Percentiles rank a stretch among this genome's conserved stretches.
Conservation (phyloP, 2,888 invertebrate species). For the Campoplex capitator region DNA sequence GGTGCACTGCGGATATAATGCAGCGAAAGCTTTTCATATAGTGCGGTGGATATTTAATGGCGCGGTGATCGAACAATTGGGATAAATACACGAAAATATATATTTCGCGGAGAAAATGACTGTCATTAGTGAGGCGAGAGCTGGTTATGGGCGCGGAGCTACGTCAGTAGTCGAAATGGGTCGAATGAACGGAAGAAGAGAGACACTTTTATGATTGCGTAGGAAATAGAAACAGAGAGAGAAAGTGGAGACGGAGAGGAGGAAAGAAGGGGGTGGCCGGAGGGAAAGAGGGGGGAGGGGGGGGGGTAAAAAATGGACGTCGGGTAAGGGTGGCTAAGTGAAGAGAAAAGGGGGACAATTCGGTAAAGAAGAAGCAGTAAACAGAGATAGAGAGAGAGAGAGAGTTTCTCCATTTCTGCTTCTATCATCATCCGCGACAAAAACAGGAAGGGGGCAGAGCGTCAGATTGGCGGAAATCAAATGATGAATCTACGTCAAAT, state of each 20-base stretch:
- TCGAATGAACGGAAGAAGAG: constrained; percentile 58
- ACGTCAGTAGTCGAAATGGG: constrained; percentile 42
- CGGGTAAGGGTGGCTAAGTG: constrained; percentile 52
- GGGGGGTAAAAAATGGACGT: constrained; percentile 19
- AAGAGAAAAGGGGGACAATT: constrained; percentile 38
- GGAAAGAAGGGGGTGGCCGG: not conserved
- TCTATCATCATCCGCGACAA: constrained; percentile 26
- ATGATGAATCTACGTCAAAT: constrained; percentile 76
- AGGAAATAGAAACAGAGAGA: constrained; percentile 5
- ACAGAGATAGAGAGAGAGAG: not conserved
- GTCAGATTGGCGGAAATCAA: constrained; percentile 71
- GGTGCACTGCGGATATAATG: constrained; percentile 5
- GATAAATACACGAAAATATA: constrained; percentile 68
- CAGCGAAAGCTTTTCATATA: constrained; percentile 16
- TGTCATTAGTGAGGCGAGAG: constrained; percentile 64
- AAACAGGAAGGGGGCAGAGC: constrained; percentile 65
- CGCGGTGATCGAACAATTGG: constrained; percentile 52
- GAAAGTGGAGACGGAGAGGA: constrained; percentile 35
- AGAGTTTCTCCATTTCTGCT: constrained; percentile 46
- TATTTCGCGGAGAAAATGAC: constrained; percentile 68
- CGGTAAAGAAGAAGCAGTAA: not conserved
- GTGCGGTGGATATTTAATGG: constrained; percentile 19
- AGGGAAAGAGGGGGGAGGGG: not conserved
- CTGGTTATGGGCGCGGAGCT: constrained; percentile 45
- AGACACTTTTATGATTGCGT: constrained; percentile 11